Conservation (phyloP, 2,797 vertebrate genomes). For the Coluber constrictor region DNA sequence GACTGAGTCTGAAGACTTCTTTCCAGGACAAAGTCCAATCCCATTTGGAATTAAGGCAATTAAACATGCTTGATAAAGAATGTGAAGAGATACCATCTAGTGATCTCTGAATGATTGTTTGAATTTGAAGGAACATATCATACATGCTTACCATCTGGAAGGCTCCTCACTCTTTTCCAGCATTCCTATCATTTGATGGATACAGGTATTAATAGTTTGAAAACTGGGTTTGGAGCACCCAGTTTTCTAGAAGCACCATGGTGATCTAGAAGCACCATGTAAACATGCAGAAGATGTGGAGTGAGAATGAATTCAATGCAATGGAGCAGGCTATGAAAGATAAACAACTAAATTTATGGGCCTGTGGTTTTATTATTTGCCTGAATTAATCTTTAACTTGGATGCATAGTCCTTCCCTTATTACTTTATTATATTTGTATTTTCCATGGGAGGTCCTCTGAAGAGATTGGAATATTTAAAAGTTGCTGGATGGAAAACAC, state of each 20-base stretch:
- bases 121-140: background rate
- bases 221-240: background rate
- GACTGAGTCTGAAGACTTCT: conserved; percentile 36
- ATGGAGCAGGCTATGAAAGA: background rate
- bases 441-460: background rate
- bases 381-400: background rate
- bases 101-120: conserved; percentile 38
- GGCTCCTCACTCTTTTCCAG: background rate
- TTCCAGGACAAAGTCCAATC: background rate
- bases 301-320: background rate
- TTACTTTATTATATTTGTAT: background rate
- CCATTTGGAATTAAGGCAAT: conserved; percentile 8
- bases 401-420: background rate
- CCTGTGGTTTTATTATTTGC: background rate
- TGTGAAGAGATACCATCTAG: conserved; percentile 31
- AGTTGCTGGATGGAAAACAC: background rate
- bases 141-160: background rate
- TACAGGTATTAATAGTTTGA: background rate
- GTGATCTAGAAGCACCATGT: background rate
- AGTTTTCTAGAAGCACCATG: background rate
- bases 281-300: background rate
- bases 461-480: background rate
- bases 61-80: background rate
- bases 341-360: background rate
- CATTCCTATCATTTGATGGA: background rate